These are phyloP conservation scores for Antitype chi DNA, from an alignment of 2,888 invertebrate species.

Conservation along the genomic window DNA sequence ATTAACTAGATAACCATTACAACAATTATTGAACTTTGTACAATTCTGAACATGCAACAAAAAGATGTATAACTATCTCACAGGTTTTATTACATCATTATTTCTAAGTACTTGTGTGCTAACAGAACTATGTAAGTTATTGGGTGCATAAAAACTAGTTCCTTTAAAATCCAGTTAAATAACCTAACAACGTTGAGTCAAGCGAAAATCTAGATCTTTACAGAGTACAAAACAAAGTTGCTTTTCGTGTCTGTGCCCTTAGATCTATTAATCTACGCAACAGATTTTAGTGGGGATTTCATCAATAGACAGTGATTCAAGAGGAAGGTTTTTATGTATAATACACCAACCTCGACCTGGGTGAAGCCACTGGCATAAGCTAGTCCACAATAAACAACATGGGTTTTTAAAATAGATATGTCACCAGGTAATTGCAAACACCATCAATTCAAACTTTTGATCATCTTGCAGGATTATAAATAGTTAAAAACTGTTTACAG, in stretches of 20 bases:
- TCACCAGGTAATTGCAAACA: neutral
- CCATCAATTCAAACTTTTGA: neutral
- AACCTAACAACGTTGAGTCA: neutral
- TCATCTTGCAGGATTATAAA: neutral
- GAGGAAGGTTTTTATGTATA: too few relatives aligned
- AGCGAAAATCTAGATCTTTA: neutral
- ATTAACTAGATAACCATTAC: slow-evolving; percentile 26
- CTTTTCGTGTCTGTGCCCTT: too few relatives aligned
- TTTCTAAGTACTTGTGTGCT: neutral
- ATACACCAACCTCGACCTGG: too few relatives aligned
- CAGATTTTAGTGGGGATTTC: too few relatives aligned
- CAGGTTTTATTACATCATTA: slow-evolving; percentile 32
- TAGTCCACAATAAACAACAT: neutral
- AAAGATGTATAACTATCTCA: slow-evolving; percentile 16
- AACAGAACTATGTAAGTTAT: neutral
- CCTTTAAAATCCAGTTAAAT: too few relatives aligned
- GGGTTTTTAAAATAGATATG: neutral
- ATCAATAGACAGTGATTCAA: too few relatives aligned
- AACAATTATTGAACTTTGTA: slow-evolving; percentile 42
- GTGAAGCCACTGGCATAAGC: too few relatives aligned
- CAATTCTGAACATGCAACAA: slow-evolving; percentile 27
- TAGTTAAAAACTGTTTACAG: neutral
- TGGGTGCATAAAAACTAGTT: neutral
- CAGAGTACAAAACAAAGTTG: too few relatives aligned
- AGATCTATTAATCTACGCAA: too few relatives aligned